Conservation (phyloP, 2,888 invertebrate species). For the Metellina segmentata region DNA sequence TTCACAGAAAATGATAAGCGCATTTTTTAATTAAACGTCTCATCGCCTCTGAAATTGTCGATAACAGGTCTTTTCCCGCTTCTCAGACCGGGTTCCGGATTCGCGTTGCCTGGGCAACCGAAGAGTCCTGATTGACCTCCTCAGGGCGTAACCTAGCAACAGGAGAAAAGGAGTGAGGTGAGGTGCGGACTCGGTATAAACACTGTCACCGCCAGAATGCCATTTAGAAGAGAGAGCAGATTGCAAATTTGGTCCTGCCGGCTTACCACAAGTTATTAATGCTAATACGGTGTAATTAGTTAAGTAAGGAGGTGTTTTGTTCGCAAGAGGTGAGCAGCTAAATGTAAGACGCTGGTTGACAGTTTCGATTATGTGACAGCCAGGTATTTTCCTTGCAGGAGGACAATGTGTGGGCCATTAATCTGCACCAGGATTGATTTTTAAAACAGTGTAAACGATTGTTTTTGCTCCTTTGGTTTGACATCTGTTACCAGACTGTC, state of each 20-base stretch:
- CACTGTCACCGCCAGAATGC: constrained; percentile 35
- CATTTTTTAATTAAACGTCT: constrained; percentile 19
- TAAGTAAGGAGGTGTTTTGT: not conserved
- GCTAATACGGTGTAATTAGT: constrained; percentile 2
- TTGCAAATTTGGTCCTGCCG: constrained; percentile 34
- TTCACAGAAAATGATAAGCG: not conserved
- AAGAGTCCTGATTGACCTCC: constrained; percentile 69
- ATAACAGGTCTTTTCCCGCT: constrained; percentile 3
- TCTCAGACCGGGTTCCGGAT: constrained; percentile 48
- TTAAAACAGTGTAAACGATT: not conserved
- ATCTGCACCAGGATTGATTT: constrained; percentile 49
- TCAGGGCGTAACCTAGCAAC: constrained; percentile 66
- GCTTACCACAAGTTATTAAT: constrained; percentile 35
- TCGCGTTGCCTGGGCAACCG: constrained; percentile 51
- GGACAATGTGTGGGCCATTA: constrained; percentile 17
- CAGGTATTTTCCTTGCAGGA: not conserved
- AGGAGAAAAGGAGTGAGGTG: constrained; percentile 3
- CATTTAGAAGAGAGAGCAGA: constrained; percentile 13
- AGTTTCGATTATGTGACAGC: not conserved
- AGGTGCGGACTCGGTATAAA: constrained; percentile 45
- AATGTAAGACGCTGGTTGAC: not conserved
- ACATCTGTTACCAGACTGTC: no score
- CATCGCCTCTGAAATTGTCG: not conserved
- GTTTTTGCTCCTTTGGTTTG: not conserved
- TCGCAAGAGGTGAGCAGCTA: not conserved